Evolutionary conservation across 2,797 vertebrate genomes (phyloP), one percentile per base, ranked within the genome.

Genomic region (Anisognathus igniventris): DNA sequence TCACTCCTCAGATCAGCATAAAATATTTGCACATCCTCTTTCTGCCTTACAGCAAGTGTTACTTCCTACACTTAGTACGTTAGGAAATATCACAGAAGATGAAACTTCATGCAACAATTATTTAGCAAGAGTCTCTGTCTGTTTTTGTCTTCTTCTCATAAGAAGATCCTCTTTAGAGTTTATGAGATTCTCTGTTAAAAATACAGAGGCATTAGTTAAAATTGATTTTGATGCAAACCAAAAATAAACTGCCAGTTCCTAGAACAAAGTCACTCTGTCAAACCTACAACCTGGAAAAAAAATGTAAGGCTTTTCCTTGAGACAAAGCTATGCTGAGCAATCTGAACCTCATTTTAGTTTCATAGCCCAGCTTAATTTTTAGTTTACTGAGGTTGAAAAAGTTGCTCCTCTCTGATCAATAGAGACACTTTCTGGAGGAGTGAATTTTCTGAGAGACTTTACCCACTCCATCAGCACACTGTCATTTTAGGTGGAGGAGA

Each of bases 21-120:
- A 72, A 71, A 40, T 73, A 73, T 61, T 92, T 94, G 89, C 66
- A 94, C 92, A 90, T 95, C 96, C 76, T 74, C 85, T 90, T 95
- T 92, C 62, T 86, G 87, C 70, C 50, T 65, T 58, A 75, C 10
- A 81, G 28, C 20, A 77, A 79, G 37, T 37, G 67, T 51, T 72
- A 80, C 75, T 96, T 95, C 96, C 81, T 71, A 88, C 37, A 66
- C 45, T 82, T 66, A 13, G 48, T 58, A 68, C 9, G 7, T 93
- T 88, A 86, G 50, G 96, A 94, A 95, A 96, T 64, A 71, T n/a
- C 70, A 47, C 53, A 72, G 42, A 71, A 71, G 56, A 74, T 40
- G 79, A 87, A 93, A 92, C 33, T 33, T 89, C 62, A 44, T 18
- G 48, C 81, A 91, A 83, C 33, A 57, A 80, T 48, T 90, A 82